Evolutionary conservation across 2,888 invertebrate species (phyloP).

Genomic region (Prosapia bicincta): DNA sequence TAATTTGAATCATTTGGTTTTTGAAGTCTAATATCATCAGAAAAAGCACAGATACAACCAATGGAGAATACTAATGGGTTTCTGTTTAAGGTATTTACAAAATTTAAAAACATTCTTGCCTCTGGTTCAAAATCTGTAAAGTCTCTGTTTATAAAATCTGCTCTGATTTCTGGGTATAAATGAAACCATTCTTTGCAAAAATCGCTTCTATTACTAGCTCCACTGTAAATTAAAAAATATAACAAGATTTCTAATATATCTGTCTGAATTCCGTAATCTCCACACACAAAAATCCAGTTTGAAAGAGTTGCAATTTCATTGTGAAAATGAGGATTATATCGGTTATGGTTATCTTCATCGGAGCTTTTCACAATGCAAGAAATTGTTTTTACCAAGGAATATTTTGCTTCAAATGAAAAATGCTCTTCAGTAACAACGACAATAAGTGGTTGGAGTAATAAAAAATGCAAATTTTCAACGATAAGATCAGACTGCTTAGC

Average conservation of each 20-base stretch:
- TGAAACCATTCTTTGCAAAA: neutral
- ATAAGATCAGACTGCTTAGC: neutral
- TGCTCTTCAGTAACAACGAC: neutral
- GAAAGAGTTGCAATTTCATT: neutral
- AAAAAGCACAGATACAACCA: neutral
- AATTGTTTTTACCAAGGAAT: neutral
- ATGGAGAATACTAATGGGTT: neutral
- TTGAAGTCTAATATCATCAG: neutral
- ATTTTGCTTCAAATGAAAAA: neutral
- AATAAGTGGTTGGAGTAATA: neutral
- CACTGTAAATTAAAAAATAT: neutral
- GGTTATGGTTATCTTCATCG: neutral
- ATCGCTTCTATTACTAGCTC: neutral
- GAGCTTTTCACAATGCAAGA: neutral
- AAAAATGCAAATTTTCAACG: neutral
- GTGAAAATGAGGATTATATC: neutral
- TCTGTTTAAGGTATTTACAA: neutral
- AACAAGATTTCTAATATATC: neutral
- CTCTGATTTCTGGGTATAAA: neutral
- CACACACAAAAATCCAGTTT: neutral
- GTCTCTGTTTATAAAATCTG: neutral
- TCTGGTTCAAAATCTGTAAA: neutral
- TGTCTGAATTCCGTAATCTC: neutral
- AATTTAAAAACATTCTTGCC: neutral
- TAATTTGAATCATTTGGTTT: neutral